phyloP scores from a whole-genome alignment of 1,140 invertebrate species.

The Planococcus citri region DNA sequence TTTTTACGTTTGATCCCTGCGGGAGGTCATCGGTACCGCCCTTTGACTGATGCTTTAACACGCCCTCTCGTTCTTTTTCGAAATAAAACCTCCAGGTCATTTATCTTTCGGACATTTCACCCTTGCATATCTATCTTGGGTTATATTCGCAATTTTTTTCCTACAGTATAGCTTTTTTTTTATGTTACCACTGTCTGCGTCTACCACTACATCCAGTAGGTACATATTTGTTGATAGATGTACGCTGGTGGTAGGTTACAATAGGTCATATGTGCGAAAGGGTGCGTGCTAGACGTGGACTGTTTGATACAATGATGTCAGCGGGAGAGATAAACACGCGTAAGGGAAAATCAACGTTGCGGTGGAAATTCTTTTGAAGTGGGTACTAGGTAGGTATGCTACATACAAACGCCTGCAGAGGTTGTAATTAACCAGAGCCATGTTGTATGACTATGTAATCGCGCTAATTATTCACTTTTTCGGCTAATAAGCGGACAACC shows the following conservation, averaged over 20 bases:
- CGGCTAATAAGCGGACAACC: not conserved
- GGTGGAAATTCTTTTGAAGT: not conserved
- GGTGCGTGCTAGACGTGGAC: no score
- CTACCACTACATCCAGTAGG: no score
- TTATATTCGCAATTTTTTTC: not conserved
- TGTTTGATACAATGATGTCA: not conserved
- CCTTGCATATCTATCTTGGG: slow-evolving; percentile 9
- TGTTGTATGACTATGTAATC: not conserved
- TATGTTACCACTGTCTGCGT: not conserved
- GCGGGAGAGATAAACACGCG: not conserved
- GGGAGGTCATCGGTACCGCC: slow-evolving; percentile 19
- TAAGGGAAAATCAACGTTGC: not conserved
- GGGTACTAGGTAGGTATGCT: no score
- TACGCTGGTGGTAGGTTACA: no score
- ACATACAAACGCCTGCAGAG: not conserved
- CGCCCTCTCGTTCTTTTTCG: slow-evolving; percentile 13
- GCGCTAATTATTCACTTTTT: not conserved
- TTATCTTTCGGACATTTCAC: slow-evolving; percentile 19
- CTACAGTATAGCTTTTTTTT: not conserved
- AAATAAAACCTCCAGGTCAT: slow-evolving; percentile 4
- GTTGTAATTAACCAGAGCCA: not conserved
- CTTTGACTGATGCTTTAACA: slow-evolving; percentile 18
- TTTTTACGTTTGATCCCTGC: slow-evolving; percentile 17
- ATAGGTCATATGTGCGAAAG: not conserved
- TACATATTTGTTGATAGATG: not conserved